Base-by-base conservation (phyloP, 2,888 invertebrate genomes). In the Timema podura region DNA sequence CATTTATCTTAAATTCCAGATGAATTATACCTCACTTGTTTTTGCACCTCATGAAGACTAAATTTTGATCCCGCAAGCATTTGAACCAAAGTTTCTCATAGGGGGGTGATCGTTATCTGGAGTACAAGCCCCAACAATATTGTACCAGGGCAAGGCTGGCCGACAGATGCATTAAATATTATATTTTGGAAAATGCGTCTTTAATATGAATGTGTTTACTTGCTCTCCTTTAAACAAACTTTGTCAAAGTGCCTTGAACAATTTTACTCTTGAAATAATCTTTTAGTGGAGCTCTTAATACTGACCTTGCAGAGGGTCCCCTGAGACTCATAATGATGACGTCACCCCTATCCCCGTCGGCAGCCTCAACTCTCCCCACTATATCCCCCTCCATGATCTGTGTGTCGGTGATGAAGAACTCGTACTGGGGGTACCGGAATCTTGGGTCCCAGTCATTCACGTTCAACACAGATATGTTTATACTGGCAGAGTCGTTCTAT, bases 371-470 rank as follows among this genome's bases (percentile, higher is more conserved):
- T 75, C 86, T 86, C 8, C 74, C 74, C 57, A 74, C 70, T 44
- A 71, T 61, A 15, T 65, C 68, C 5, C 74, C 74, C 48, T 72
- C 68, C 10, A 64, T 67, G 47, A 72, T 72, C 51, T 69, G 73
- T 48, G 71, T 69, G 64, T 74, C 80, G 72, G 75, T 75, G 74
- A 87, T 83, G 73, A 84, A 85, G 82, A 96, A 95, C 82, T 94
- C 93, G 81, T 95, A 96, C 80, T 93, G 91, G 6, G 92, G 89
- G 81, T 92, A 90, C 1, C 92, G 87, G 83, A 96, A 96, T 70
- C 93, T 86, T 0, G 96, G 96, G 81, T 95, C 95, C 94, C 95
- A 95, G 79, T 96, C 95, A 82, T 96, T 96, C 9, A 94, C 92
- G 80, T 95, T 91, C 76, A 89, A 83, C 15, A 96, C 91, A 1